Evolutionary conservation across 2,888 invertebrate genomes (phyloP).

Genomic region (Trichopoda pennipes): DNA sequence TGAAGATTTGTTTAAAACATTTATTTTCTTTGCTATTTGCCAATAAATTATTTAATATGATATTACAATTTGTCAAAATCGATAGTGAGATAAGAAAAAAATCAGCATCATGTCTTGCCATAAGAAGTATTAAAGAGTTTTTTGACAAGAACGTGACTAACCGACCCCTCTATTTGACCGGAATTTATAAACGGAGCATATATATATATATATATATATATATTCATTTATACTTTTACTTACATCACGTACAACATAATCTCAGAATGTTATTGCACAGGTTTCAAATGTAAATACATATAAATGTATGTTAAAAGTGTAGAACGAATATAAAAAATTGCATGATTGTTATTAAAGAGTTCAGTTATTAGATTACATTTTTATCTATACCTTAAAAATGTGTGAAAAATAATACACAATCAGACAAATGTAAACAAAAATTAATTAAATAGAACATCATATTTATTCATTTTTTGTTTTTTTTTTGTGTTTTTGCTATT

Average conservation of each 20-base stretch:
- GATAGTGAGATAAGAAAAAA: slow-evolving; percentile 73
- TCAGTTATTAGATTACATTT: no score
- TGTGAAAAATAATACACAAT: no score
- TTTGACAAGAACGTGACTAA: slow-evolving; percentile 77
- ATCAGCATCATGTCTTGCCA: slow-evolving; percentile 79
- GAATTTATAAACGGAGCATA: background rate
- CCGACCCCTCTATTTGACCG: slow-evolving; percentile 45
- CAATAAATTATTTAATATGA: no score
- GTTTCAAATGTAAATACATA: background rate
- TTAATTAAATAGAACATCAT: background rate
- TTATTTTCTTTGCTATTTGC: no score
- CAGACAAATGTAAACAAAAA: background rate
- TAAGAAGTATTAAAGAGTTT: slow-evolving; percentile 80
- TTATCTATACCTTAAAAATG: no score
- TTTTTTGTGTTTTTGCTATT: slow-evolving; percentile 10
- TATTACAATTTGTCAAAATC: slow-evolving; percentile 57
- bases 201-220: no score
- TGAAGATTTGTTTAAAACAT: no score
- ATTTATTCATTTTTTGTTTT: no score
- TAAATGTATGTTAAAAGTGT: background rate
- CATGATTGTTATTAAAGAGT: background rate
- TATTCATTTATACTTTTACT: background rate
- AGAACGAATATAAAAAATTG: background rate
- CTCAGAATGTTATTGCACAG: background rate
- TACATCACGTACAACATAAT: slow-evolving; percentile 1